These are phyloP conservation scores for Pseudochaenichthys georgianus DNA, from an alignment of 2,797 vertebrate species.

Conservation along the genomic window DNA sequence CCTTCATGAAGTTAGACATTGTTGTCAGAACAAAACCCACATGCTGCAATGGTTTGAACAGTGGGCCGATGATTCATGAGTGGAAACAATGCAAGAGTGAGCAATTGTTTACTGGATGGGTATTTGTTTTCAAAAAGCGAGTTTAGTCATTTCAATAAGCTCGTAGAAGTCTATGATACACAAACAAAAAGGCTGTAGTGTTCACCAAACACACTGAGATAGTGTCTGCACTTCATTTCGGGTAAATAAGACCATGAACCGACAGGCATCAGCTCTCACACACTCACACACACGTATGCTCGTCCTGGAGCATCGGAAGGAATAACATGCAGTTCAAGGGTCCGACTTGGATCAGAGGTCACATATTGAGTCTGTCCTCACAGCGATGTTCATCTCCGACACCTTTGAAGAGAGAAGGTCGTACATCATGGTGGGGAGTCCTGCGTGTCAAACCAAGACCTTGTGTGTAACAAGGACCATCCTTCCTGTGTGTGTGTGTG, in stretches of 20 bases:
- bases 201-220: neutral
- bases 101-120: neutral
- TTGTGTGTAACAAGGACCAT: slow-evolving; percentile 68
- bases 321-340: slow-evolving; percentile 60
- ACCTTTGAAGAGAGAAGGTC: slow-evolving; percentile 81
- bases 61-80: slow-evolving; percentile 12
- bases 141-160: neutral
- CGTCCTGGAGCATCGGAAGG: slow-evolving; percentile 40
- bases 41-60: slow-evolving; percentile 12
- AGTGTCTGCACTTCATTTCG: neutral
- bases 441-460: slow-evolving; percentile 78
- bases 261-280: slow-evolving; percentile 36
- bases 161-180: neutral
- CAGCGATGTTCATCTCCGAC: slow-evolving; percentile 67
- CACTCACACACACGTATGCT: slow-evolving; percentile 37
- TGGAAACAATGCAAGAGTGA: slow-evolving; percentile 4
- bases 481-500: slow-evolving; percentile 53
- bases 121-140: neutral
- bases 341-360: slow-evolving; percentile 73
- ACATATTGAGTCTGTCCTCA: slow-evolving; percentile 83
- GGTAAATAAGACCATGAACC: slow-evolving; percentile 33
- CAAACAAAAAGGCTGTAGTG: neutral
- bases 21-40: neutral
- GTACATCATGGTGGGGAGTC: slow-evolving; percentile 75
- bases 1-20: neutral